Conservation (phyloP, 2,888 invertebrate genomes). For the Leucoma salicis region DNA sequence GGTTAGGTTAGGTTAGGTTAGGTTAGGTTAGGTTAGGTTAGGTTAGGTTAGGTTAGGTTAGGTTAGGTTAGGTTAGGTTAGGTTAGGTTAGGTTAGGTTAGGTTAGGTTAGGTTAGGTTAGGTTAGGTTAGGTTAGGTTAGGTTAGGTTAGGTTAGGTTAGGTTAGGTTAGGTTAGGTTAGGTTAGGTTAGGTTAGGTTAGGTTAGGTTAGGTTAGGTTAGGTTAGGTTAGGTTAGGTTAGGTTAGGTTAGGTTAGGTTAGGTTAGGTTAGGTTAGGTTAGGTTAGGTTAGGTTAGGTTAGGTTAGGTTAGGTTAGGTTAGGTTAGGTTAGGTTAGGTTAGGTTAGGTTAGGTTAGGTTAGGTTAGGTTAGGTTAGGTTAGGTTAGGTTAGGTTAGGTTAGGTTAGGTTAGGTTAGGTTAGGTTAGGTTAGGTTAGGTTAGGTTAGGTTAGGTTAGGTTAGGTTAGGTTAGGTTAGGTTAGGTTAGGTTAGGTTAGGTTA, state of each 20-base stretch:
- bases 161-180: conserved; percentile 23
- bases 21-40: conserved; percentile 23
- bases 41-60: conserved; percentile 23
- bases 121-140: conserved; percentile 23
- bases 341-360: background rate
- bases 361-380: too few relatives aligned
- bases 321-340: conserved; percentile 1
- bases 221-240: conserved; percentile 6
- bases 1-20: conserved; percentile 23
- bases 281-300: too few relatives aligned
- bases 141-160: conserved; percentile 21
- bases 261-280: too few relatives aligned
- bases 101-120: conserved; percentile 23
- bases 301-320: too few relatives aligned
- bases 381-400: too few relatives aligned
- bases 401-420: too few relatives aligned
- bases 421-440: too few relatives aligned
- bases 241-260: conserved; percentile 1
- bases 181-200: conserved; percentile 18
- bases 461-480: too few relatives aligned
- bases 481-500: too few relatives aligned
- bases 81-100: conserved; percentile 22
- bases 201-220: conserved; percentile 17
- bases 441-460: too few relatives aligned
- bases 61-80: conserved; percentile 20